Conservation (phyloP, 2,113 vertebrate species). For the Ardeotis arabs region DNA sequence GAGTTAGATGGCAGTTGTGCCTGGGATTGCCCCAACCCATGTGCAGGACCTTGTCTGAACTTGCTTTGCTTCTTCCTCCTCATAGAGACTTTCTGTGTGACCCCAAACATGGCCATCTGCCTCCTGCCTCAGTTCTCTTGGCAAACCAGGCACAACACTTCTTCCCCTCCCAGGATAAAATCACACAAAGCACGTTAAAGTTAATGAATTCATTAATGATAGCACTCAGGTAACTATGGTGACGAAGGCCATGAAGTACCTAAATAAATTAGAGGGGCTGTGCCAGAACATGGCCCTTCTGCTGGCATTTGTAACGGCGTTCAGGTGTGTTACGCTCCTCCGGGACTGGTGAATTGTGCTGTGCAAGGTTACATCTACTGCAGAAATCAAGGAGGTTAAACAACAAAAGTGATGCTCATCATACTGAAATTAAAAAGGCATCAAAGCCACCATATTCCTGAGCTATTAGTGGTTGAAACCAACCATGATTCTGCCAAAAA, state of each 20-base stretch:
- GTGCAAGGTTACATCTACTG: background rate
- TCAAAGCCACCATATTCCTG: background rate
- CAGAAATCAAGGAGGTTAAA: background rate
- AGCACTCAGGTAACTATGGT: background rate
- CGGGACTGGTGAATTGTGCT: background rate
- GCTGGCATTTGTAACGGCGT: background rate
- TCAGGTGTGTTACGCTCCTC: background rate
- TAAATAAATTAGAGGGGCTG: conserved; percentile 10
- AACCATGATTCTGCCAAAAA: background rate
- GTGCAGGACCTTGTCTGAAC: background rate
- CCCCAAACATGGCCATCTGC: background rate
- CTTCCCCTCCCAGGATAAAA: background rate
- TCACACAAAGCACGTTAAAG: background rate
- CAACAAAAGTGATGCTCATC: background rate
- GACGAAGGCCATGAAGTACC: background rate
- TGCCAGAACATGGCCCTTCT: background rate
- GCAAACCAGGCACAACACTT: background rate
- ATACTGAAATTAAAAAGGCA: background rate
- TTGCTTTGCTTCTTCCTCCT: background rate
- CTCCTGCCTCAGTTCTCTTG: background rate
- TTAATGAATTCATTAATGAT: background rate
- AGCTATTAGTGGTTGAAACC: background rate
- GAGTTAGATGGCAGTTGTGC: background rate
- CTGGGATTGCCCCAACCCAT: too few species aligned
- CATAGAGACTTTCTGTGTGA: background rate